Evolutionary conservation across 2,113 vertebrate genomes (phyloP), one percentile per base, ranked within the genome.

Genomic region (Megaceryle torquata): DNA sequence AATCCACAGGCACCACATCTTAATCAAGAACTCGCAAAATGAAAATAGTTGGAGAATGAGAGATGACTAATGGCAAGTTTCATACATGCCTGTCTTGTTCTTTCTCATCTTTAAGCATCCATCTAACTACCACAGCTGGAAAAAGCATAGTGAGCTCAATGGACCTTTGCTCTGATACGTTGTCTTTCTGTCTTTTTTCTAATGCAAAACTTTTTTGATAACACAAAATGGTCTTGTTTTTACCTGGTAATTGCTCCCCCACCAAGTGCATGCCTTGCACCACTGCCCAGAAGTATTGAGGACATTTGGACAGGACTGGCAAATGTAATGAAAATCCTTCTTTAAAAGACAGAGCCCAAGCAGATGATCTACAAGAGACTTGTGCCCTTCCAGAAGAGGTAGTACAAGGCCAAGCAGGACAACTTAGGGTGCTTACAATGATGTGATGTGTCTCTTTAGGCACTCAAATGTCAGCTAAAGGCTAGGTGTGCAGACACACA

Each of bases 401-500:
- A 2, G n/a, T 44, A n/a, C 29, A 31, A 77, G n/a, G 25, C 56
- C n/a, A 39, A 15, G 18, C 37, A 41, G 48, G 31, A 54, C 21
- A 67, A 33, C 9, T 10, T 21, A 14, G 29, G 44, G 18, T 83
- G 25, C 51, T 5, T 6, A 0, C 1, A 1, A 3, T 70, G 28
- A 37, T 61, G 28, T 16, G 35, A n/a, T n/a, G 9, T 35, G 7
- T 61, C 63, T 61, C 5, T 70, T 91, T 10, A 74, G 71, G 29
- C 35, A 57, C n/a, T 83, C n/a, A 31, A 2, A 29, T 44, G 57
- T 82, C 76, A 56, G 43, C 57, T 64, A 25, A 82, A 65, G 24
- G 8, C 31, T 57, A 15, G 19, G 28, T 20, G 29, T 57, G 70
- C 12, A n/a, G 39, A 18, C 65, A 48, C 8, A 15, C 31, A 18